These are phyloP conservation scores for Ommatoiulus sabulosus DNA, from an alignment of 2,888 invertebrate genomes.

Conservation along the genomic window DNA sequence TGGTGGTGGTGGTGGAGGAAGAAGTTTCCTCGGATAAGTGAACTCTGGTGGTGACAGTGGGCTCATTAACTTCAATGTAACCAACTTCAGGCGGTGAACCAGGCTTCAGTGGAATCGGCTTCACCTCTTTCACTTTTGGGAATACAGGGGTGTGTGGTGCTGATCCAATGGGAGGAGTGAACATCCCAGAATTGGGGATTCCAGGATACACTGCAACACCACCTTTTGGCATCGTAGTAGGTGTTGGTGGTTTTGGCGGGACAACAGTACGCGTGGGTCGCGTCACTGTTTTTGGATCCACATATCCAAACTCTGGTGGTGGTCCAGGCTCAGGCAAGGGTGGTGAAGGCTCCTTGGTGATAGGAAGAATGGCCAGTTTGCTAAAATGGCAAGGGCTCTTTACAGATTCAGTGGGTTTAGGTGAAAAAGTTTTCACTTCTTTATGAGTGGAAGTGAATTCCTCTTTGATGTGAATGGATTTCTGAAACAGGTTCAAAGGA, in stretches of 20 bases:
- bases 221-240: constrained; percentile 57
- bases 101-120: constrained; percentile 70
- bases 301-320: constrained; percentile 70
- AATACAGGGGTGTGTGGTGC: constrained; percentile 31
- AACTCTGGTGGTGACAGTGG: neutral
- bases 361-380: neutral
- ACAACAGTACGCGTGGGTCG: constrained; percentile 43
- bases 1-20: constrained; percentile 23
- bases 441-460: neutral
- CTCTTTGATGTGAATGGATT: constrained; percentile 75
- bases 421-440: neutral
- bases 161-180: constrained; percentile 47
- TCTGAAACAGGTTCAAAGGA: constrained; percentile 58
- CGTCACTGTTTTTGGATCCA: constrained; percentile 55
- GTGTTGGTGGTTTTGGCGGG: constrained; percentile 57
- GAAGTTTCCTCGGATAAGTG: neutral
- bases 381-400: neutral
- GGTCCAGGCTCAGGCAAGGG: constrained; percentile 58
- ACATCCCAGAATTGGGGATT: constrained; percentile 29
- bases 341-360: constrained; percentile 37
- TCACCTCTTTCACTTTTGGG: constrained; percentile 41
- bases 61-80: neutral
- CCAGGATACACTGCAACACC: constrained; percentile 58
- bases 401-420: neutral
- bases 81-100: constrained; percentile 76